Evolutionary conservation across 2,797 vertebrate species (phyloP).

Genomic region (Amblyraja radiata): DNA sequence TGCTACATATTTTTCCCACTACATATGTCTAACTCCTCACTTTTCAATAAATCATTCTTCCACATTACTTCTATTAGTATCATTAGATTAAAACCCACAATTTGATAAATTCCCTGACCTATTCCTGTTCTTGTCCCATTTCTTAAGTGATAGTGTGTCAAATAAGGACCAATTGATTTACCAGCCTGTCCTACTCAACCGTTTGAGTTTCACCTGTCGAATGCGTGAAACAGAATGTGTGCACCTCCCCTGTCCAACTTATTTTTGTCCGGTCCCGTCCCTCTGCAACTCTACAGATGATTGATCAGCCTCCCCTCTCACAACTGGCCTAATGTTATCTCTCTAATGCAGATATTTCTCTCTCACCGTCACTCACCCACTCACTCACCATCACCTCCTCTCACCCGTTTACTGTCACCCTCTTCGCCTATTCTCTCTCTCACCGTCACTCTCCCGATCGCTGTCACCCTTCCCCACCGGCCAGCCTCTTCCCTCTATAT

Average conservation of each 20-base stretch:
- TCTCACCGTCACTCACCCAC: no score
- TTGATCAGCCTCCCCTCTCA: slow-evolving; percentile 26
- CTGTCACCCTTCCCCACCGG: not conserved
- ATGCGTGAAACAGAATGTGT: not conserved
- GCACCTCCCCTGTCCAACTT: not conserved
- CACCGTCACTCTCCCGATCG: no score
- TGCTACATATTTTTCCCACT: not conserved
- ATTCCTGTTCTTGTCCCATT: not conserved
- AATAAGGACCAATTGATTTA: not conserved
- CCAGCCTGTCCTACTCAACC: not conserved
- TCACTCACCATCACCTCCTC: not conserved
- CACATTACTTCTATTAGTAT: not conserved
- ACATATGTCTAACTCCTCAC: not conserved
- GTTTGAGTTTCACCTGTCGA: not conserved
- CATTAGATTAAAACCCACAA: not conserved
- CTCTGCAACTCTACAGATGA: slow-evolving; percentile 29
- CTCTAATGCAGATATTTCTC: not conserved
- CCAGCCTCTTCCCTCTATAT: no score
- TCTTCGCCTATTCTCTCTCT: not conserved
- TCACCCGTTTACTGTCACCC: not conserved
- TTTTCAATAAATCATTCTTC: not conserved
- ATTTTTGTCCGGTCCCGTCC: not conserved
- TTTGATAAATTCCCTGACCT: not conserved
- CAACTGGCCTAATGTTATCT: not conserved
- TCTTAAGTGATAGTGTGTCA: not conserved